Conservation (phyloP, 1,140 invertebrate species). For the Monochamus saltuarius region DNA sequence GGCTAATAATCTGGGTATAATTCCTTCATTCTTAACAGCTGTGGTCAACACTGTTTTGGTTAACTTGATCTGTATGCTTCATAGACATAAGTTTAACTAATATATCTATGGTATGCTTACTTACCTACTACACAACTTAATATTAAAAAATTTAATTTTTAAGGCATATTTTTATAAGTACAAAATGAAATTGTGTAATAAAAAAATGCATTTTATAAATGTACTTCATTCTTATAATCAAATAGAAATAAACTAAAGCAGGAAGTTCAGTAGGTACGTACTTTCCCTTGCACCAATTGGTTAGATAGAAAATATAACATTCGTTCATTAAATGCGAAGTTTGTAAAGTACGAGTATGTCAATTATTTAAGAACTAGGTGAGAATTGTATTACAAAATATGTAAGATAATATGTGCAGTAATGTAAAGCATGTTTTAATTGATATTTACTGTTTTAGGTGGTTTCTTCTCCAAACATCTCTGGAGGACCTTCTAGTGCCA, state of each 20-base stretch:
- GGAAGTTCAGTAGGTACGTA: conserved; percentile 31
- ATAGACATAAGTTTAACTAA: no score
- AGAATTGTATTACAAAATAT: no score
- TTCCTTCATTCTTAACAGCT: no score
- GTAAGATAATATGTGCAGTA: no score
- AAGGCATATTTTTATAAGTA: no score
- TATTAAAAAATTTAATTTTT: no score
- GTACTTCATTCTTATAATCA: conserved; percentile 1
- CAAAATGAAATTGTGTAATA: no score
- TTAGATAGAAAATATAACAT: conserved; percentile 16
- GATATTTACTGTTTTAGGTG: conserved; percentile 31
- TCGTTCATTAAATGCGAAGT: conserved; percentile 29
- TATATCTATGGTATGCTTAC: no score
- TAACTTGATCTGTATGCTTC: no score
- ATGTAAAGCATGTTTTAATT: not conserved
- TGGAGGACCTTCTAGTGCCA: conserved; percentile 43
- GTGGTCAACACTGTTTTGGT: no score
- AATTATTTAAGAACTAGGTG: not conserved
- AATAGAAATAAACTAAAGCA: conserved; percentile 28
- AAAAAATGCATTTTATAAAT: not conserved
- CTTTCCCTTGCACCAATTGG: conserved; percentile 38
- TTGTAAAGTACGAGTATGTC: conserved; percentile 32
- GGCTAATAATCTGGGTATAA: no score
- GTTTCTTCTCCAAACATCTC: conserved; percentile 25
- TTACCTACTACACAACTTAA: no score